Conservation (phyloP, 2,888 invertebrate species). For the Apodemia hepburni region DNA sequence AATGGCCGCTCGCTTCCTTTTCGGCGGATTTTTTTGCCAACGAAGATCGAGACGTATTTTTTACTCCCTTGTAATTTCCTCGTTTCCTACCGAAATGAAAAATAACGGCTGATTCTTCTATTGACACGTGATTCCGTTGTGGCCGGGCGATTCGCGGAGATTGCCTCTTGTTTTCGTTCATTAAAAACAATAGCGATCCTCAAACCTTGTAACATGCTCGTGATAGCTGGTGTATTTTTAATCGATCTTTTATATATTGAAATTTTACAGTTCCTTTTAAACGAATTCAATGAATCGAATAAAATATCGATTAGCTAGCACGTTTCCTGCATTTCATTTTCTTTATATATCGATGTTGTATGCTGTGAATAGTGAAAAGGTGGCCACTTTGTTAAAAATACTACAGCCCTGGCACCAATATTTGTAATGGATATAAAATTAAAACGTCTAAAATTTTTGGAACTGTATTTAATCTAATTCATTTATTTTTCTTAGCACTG, state of each 20-base stretch:
- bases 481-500: no score
- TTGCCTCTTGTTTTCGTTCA: constrained; percentile 34
- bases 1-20: constrained; percentile 79
- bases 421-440: background rate
- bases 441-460: no score
- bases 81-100: constrained; percentile 66
- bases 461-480: no score
- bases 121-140: constrained; percentile 50
- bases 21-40: constrained; percentile 60
- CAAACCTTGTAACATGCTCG: background rate
- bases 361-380: background rate
- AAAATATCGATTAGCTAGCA: background rate
- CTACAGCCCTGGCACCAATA: background rate
- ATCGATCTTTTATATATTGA: constrained; percentile 5
- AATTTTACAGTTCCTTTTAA: background rate
- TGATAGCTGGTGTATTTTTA: background rate
- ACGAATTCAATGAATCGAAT: constrained; percentile 2
- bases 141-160: constrained; percentile 35
- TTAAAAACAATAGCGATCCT: constrained; percentile 27
- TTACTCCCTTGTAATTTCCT: constrained; percentile 69
- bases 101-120: constrained; percentile 54
- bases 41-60: constrained; percentile 75
- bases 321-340: background rate
- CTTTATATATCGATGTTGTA: background rate
- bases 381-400: background rate